A percentile compares a stretch with the other conserved stretches of the same genome.
Conservation (phyloP, 2,113 vertebrate species). For the Xenopus borealis region DNA sequence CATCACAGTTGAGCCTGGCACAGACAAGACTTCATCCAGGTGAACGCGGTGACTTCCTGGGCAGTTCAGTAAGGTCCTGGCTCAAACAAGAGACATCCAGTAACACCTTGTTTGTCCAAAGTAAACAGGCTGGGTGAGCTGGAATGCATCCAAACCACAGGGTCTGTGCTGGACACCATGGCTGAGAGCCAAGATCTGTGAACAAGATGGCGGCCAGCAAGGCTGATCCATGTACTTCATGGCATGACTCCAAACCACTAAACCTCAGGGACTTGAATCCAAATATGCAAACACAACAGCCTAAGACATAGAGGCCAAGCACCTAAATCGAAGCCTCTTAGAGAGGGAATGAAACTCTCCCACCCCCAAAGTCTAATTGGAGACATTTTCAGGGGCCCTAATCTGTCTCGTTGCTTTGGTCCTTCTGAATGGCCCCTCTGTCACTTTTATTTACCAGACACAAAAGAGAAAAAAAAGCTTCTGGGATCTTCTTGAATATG, state of each 20-base stretch:
- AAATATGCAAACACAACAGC: conserved; percentile 34
- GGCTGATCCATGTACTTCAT: conserved; percentile 12
- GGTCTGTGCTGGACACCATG: conserved; percentile 21
- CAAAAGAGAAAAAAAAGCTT: not conserved
- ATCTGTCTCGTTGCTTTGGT: conserved; percentile 19
- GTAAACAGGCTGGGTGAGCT: conserved; percentile 33
- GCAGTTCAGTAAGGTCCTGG: conserved; percentile 7
- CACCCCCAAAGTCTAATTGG: conserved; percentile 25
- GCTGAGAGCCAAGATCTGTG: conserved; percentile 11
- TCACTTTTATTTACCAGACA: conserved; percentile 15
- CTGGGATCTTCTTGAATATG: conserved; percentile 25
- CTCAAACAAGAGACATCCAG: conserved; percentile 30
- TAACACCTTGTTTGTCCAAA: conserved; percentile 34
- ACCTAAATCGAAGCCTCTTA: conserved; percentile 40
- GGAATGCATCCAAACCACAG: conserved; percentile 32
- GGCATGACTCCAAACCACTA: conserved; percentile 34
- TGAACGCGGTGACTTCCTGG: conserved; percentile 17
- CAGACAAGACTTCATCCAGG: conserved; percentile 19
- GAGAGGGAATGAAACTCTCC: conserved; percentile 1
- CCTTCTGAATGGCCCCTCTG: conserved; percentile 33
- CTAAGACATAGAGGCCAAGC: conserved; percentile 31
- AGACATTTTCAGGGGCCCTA: conserved; percentile 40
- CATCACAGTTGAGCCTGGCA: not conserved
- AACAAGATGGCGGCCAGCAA: conserved; percentile 31
- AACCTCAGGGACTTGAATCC: conserved; percentile 17